These are phyloP conservation scores for Spheniscus mendiculus DNA, from an alignment of 2,113 vertebrate species.

Conservation along the genomic window DNA sequence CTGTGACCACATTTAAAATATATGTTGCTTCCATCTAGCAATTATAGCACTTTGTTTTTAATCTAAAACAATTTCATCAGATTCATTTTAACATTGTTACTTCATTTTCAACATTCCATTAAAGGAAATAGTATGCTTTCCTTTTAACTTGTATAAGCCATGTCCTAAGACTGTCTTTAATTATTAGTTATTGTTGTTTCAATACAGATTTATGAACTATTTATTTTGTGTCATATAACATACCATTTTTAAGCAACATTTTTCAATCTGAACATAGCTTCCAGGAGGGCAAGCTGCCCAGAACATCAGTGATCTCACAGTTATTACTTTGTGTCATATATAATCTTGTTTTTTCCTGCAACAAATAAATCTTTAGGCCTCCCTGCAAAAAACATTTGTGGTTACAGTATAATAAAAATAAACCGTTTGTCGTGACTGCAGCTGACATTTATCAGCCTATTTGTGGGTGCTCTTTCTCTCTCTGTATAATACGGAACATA, in stretches of 20 bases:
- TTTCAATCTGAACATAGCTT: conserved; percentile 43
- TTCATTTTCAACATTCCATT: neutral
- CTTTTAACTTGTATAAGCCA: conserved; percentile 33
- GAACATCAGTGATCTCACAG: conserved; percentile 76
- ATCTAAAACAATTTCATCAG: conserved; percentile 17
- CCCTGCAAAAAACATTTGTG: conserved; percentile 75
- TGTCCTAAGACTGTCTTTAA: conserved; percentile 65
- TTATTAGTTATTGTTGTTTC: conserved; percentile 73
- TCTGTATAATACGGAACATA: conserved; percentile 82
- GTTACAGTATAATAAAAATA: conserved; percentile 95
- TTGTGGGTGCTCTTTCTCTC: conserved; percentile 86
- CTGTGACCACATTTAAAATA: neutral
- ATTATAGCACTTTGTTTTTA: conserved; percentile 45
- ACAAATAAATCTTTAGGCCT: conserved; percentile 82
- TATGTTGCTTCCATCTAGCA: conserved; percentile 29
- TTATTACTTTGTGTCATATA: conserved; percentile 84
- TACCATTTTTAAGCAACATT: conserved; percentile 59
- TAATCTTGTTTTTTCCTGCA: conserved; percentile 81
- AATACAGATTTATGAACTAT: conserved; percentile 73
- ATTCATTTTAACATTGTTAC: conserved; percentile 48
- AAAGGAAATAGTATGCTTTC: conserved; percentile 34
- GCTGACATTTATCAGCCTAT: conserved; percentile 91
- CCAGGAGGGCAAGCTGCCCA: conserved; percentile 73
- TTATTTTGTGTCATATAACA: conserved; percentile 62
- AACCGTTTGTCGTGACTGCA: conserved; percentile 86